phyloP scores from a whole-genome alignment of 2,888 invertebrate genomes.

The Thereva unica region DNA sequence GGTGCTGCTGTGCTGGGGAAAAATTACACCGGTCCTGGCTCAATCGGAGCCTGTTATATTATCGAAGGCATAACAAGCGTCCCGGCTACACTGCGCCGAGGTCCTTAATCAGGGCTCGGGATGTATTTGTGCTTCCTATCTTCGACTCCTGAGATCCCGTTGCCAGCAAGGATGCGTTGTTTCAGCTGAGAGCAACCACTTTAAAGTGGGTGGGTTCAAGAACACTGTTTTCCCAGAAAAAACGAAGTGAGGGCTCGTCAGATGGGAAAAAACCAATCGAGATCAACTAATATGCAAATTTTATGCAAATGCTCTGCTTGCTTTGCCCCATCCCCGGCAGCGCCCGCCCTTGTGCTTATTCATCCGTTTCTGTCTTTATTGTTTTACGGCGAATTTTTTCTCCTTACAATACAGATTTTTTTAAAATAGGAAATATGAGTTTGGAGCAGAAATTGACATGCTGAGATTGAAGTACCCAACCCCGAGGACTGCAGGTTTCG shows the following conservation, averaged over 20 bases:
- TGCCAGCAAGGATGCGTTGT: too few species aligned
- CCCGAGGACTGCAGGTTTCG: too few species aligned
- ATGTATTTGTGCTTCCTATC: too few species aligned
- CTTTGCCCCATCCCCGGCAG: constrained; percentile 18
- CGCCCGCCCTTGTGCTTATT: neutral
- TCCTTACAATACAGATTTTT: neutral
- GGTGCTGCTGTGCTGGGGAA: constrained; percentile 18
- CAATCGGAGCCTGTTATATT: constrained; percentile 26
- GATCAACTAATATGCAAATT: constrained; percentile 46
- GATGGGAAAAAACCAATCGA: constrained; percentile 42
- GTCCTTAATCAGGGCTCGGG: too few species aligned
- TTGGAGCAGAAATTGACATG: too few species aligned
- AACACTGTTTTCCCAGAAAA: constrained; percentile 34
- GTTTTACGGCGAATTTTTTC: constrained; percentile 3
- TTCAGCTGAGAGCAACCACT: neutral
- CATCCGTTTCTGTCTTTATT: constrained; percentile 3
- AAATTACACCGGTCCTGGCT: constrained; percentile 21
- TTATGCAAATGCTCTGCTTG: constrained; percentile 43
- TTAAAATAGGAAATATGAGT: too few species aligned
- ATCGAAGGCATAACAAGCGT: constrained; percentile 37
- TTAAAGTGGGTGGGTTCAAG: constrained; percentile 28
- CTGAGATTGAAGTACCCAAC: too few species aligned
- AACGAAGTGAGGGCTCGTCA: constrained; percentile 36
- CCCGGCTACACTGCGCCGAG: neutral
- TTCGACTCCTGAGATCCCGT: too few species aligned